Evolutionary conservation across 2,888 invertebrate species (phyloP), one percentile per base, ranked within the genome.

Genomic region (Mimachlamys varia): DNA sequence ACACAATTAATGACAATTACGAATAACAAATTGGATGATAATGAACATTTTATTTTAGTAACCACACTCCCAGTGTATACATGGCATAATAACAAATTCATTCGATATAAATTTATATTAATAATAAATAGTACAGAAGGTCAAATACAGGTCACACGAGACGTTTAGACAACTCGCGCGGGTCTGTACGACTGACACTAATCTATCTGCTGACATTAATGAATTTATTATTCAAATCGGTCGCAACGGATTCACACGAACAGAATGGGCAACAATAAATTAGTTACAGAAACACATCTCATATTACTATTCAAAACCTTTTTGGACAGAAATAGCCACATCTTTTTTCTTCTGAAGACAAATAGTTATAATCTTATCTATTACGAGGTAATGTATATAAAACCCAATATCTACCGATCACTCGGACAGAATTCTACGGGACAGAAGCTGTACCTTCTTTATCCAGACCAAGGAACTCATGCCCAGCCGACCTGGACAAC

Each of bases 161-260:
- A 76, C 76, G 33, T 17, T 0, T 27, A 33, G 12, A 33, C 2
- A 22, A 27, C 33, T 76, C 33, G 0, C 33, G 15, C 1, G 3
- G 62, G 62, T 62, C 1, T 1, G 33, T 76, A 33, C 33, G 33
- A 13, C 12, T 76, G 76, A 76, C 76, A 76, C 76, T 76, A 76
- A 76, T 76, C 33, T 76, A 76, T 27, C 76, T 33, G 5, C 12
- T 76, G 76, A 33, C 76, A 76, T 76, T 76, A 76, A 76, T 76
- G 76, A 76, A 76, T 76, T 76, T 76, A 76, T 76, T 76, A 76
- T 76, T 76, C 33, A 76, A 76, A 76, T 76, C 33, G 76, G 76
- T 27, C 76, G 7, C 27, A 76, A 76, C 76, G 4, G 76, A 76
- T 76, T 76, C 76, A 33, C 76, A 10, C 0, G 17, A 33, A 76